phyloP scores from a whole-genome alignment of 2,888 invertebrate species.

The Linhomoeus sp. region DNA sequence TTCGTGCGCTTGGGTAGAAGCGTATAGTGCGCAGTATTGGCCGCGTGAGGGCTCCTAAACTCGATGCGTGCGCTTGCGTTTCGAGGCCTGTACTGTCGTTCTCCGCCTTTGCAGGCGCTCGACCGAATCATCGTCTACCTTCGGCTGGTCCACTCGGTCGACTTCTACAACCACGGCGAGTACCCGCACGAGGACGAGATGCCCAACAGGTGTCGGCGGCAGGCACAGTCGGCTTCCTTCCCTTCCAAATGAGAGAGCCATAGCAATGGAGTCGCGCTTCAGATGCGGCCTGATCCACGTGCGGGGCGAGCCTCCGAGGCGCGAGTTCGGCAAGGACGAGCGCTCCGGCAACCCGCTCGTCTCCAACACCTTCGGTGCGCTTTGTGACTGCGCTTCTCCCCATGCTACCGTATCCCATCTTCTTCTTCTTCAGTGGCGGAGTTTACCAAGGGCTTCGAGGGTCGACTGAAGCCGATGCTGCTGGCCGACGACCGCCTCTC shows the following conservation, averaged over 20 bases:
- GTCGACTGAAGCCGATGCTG: constrained; percentile 71
- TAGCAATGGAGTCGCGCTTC: too few relatives aligned
- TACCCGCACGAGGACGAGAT: constrained; percentile 99
- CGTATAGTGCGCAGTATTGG: too few relatives aligned
- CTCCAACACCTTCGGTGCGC: constrained; percentile 10
- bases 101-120: constrained; percentile 39
- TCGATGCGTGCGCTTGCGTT: too few relatives aligned
- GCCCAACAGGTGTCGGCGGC: constrained; percentile 49
- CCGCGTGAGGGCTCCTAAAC: too few relatives aligned
- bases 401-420: background rate
- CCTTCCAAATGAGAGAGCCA: too few relatives aligned
- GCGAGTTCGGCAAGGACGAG: constrained; percentile 37
- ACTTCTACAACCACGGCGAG: constrained; percentile 96
- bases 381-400: background rate
- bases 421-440: constrained; percentile 30
- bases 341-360: constrained; percentile 15
- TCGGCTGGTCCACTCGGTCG: constrained; percentile 88
- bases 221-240: too few relatives aligned
- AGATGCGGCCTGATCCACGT: constrained; percentile 88
- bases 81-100: too few relatives aligned
- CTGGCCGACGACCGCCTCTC: constrained; percentile 49
- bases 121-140: constrained; percentile 72
- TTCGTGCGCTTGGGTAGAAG: too few relatives aligned
- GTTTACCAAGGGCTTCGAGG: constrained; percentile 48
- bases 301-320: constrained; percentile 61